Evolutionary conservation across 2,888 invertebrate genomes (phyloP).

Genomic region (Oscheius sp.): DNA sequence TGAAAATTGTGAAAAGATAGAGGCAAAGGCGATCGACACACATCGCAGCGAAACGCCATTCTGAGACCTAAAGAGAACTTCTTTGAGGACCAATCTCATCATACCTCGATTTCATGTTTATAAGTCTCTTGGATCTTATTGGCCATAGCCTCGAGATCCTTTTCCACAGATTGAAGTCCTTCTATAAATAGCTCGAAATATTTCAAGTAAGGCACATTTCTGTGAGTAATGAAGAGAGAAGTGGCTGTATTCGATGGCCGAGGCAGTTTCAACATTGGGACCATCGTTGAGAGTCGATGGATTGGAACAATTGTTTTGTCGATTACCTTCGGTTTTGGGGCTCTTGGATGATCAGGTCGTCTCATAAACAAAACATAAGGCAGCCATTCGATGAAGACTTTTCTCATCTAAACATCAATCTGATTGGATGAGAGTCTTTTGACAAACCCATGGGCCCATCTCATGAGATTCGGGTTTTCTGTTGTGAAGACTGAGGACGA

Average conservation of each 20-base stretch:
- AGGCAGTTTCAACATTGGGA: conserved; percentile 46
- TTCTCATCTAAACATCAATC: conserved; percentile 40
- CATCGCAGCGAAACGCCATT: conserved; percentile 64
- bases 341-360: conserved; percentile 51
- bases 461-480: conserved; percentile 34
- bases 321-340: conserved; percentile 50
- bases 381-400: conserved; percentile 53
- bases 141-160: conserved; percentile 43
- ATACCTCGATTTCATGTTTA: conserved; percentile 44
- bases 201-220: not conserved
- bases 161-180: conserved; percentile 36
- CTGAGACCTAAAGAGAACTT: conserved; percentile 27
- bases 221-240: not conserved
- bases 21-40: conserved; percentile 69
- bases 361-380: conserved; percentile 52
- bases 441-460: conserved; percentile 20
- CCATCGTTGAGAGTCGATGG: conserved; percentile 42
- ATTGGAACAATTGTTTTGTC: conserved; percentile 48
- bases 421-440: not conserved
- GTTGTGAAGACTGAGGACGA: conserved; percentile 48
- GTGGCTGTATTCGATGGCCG: conserved; percentile 15
- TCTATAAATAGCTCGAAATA: conserved; percentile 40
- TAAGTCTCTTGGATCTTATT: conserved; percentile 43
- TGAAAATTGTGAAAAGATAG: conserved; percentile 66
- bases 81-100: no score